These are phyloP conservation scores for Acipenser ruthenus DNA, from an alignment of 2,797 vertebrate genomes.

Conservation along the genomic window DNA sequence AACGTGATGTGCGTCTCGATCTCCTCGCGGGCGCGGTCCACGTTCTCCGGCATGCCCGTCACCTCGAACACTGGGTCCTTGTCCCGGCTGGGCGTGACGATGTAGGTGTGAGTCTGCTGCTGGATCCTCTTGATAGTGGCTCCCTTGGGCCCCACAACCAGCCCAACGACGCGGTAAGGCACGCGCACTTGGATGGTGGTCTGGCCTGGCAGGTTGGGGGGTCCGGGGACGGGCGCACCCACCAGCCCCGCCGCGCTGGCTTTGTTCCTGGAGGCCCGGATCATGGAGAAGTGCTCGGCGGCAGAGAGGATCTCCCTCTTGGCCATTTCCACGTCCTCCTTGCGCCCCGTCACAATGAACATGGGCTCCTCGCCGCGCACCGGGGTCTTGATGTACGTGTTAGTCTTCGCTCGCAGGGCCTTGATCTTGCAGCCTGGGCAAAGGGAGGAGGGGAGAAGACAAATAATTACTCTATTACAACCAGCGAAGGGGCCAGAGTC, in stretches of 20 bases:
- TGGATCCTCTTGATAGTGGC: conserved; percentile 97
- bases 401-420: conserved; percentile 90
- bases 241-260: conserved; percentile 47
- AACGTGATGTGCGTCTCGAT: conserved; percentile 96
- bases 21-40: conserved; percentile 88
- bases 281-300: conserved; percentile 93
- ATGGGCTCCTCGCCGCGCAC: conserved; percentile 90
- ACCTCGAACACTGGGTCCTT: conserved; percentile 95
- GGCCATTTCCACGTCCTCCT: conserved; percentile 94
- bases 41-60: conserved; percentile 95
- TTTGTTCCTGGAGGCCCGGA: conserved; percentile 88
- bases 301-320: conserved; percentile 90
- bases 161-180: conserved; percentile 89
- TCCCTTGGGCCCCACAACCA: conserved; percentile 93
- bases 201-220: conserved; percentile 86
- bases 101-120: conserved; percentile 96
- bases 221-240: conserved; percentile 60
- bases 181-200: conserved; percentile 91
- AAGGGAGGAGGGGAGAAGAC: no score
- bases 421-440: conserved; percentile 91
- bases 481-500: neutral
- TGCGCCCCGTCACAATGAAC: conserved; percentile 90
- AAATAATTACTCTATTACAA: no score
- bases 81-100: conserved; percentile 89
- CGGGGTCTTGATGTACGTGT: conserved; percentile 95